A percentile compares a stretch with the other conserved stretches of the same genome.
phyloP scores from a whole-genome alignment of 1,140 invertebrate genomes.

The Formica exsecta region DNA sequence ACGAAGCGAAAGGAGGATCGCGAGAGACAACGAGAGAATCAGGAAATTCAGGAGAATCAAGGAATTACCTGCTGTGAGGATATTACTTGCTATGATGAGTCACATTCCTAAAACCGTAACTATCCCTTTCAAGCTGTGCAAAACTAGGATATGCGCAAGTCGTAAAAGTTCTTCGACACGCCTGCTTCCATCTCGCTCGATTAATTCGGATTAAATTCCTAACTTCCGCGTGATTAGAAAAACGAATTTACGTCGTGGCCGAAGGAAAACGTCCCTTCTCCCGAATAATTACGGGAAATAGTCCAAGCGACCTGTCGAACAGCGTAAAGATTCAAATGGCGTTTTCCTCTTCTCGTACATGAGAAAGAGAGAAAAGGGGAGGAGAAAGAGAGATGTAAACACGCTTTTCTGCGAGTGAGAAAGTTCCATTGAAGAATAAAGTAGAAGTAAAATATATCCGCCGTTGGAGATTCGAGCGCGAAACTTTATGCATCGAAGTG shows the following conservation, averaged over 20 bases:
- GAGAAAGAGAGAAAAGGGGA: background rate
- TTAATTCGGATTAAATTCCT: slow-evolving; percentile 29
- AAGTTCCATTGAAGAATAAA: slow-evolving; percentile 49
- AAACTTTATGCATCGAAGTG: slow-evolving; percentile 50
- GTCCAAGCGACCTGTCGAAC: slow-evolving; percentile 22
- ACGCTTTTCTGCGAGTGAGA: slow-evolving; percentile 16
- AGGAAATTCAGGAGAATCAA: slow-evolving; percentile 62
- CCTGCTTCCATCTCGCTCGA: slow-evolving; percentile 29
- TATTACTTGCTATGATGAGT: slow-evolving; percentile 13
- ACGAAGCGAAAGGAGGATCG: background rate
- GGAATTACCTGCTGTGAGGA: background rate
- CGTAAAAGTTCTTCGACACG: slow-evolving; percentile 31
- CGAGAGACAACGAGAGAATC: background rate
- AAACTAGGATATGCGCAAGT: slow-evolving; percentile 24
- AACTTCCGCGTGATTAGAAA: slow-evolving; percentile 48
- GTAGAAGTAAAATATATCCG: slow-evolving; percentile 50
- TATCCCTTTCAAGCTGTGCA: slow-evolving; percentile 17
- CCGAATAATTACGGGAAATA: slow-evolving; percentile 11
- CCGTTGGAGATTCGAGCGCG: slow-evolving; percentile 3
- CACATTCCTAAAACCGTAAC: background rate
- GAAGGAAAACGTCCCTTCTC: background rate
- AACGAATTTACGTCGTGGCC: slow-evolving; percentile 18
- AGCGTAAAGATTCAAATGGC: slow-evolving; percentile 1
- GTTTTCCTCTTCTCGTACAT: background rate
- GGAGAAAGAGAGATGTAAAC: slow-evolving; percentile 1